phyloP scores from a whole-genome alignment of 2,113 vertebrate genomes.

The Oncorhynchus masou region DNA sequence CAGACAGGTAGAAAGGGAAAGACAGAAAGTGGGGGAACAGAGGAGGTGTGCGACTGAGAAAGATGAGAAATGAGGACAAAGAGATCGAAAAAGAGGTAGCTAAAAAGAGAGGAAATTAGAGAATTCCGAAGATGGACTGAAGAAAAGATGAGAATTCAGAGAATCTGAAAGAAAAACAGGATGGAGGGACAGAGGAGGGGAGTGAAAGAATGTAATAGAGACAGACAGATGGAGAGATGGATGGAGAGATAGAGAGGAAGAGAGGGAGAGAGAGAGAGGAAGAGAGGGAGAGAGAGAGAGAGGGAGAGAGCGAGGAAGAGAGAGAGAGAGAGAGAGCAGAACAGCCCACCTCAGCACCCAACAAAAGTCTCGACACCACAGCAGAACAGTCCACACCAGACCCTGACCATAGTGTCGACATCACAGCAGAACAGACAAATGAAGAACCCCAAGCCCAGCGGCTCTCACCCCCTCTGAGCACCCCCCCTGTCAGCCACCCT shows the following conservation, averaged over 20 bases:
- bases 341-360: too few species aligned
- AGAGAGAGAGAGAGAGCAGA: too few species aligned
- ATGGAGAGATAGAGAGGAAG: neutral
- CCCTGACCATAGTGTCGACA: too few species aligned
- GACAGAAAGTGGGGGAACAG: neutral
- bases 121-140: conserved; percentile 17
- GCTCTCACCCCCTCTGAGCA: too few species aligned
- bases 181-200: neutral
- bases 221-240: conserved; percentile 7
- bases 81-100: neutral
- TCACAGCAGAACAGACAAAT: too few species aligned
- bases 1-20: too few species aligned
- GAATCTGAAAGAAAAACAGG: neutral
- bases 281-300: neutral
- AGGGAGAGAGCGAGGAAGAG: too few species aligned
- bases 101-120: conserved; percentile 40
- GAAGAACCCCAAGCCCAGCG: too few species aligned
- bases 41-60: neutral
- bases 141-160: conserved; percentile 13
- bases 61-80: neutral
- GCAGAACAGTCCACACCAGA: too few species aligned
- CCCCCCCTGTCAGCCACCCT: too few species aligned
- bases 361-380: too few species aligned
- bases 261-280: neutral
- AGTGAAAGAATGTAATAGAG: neutral